phyloP scores from a whole-genome alignment of 2,888 invertebrate genomes.

The Monoplex corrugatus region DNA sequence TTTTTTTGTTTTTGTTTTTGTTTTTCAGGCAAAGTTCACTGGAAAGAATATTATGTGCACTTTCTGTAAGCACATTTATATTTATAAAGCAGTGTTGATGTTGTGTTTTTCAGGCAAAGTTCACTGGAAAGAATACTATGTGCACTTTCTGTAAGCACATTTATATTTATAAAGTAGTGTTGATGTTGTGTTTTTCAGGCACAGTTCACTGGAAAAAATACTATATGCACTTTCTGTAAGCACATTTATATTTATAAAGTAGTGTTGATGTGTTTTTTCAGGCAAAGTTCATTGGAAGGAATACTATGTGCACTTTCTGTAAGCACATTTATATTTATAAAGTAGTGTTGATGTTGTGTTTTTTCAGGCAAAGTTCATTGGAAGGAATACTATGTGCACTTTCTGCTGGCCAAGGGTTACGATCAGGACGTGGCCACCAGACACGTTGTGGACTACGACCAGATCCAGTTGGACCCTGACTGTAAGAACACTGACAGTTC shows the following conservation, averaged over 20 bases:
- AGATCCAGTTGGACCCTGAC: conserved; percentile 82
- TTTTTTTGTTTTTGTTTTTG: too few relatives aligned
- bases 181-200: background rate
- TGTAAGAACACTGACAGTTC: conserved; percentile 67
- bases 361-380: conserved; percentile 87
- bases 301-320: too few relatives aligned
- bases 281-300: too few relatives aligned
- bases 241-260: too few relatives aligned
- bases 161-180: too few relatives aligned
- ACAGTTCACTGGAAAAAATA: too few relatives aligned
- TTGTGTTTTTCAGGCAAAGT: conserved; percentile 73
- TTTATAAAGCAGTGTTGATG: background rate
- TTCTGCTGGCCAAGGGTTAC: conserved; percentile 86
- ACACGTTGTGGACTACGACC: conserved; percentile 86
- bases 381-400: conserved; percentile 90
- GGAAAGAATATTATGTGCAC: too few relatives aligned
- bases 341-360: conserved; percentile 70
- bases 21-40: conserved; percentile 84
- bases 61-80: too few relatives aligned
- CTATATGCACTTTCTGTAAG: too few relatives aligned
- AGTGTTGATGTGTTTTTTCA: too few relatives aligned
- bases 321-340: conserved; percentile 89
- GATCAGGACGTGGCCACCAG: conserved; percentile 85
- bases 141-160: too few relatives aligned
- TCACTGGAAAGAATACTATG: conserved; percentile 92